phyloP scores from a whole-genome alignment of 2,797 vertebrate genomes.

The Carduelis carduelis region DNA sequence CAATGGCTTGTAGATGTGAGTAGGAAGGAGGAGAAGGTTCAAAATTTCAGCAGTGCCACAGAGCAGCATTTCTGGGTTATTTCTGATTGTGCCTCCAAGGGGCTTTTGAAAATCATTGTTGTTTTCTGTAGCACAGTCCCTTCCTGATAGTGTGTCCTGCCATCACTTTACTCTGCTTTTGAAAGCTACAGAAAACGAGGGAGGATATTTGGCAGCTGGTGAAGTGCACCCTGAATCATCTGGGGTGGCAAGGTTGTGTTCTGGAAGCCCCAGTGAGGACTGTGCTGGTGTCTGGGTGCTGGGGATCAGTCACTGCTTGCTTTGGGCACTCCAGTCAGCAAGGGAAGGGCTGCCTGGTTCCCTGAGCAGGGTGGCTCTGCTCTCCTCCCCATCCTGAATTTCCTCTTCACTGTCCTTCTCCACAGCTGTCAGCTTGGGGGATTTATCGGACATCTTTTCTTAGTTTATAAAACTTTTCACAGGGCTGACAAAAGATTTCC shows the following conservation, averaged over 20 bases:
- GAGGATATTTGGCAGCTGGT: background rate
- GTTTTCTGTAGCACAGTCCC: background rate
- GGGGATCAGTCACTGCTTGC: background rate
- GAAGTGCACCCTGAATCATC: background rate
- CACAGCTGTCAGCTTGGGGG: background rate
- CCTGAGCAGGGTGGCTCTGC: background rate
- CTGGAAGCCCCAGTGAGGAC: background rate
- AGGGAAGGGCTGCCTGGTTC: rapidly evolving
- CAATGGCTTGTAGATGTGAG: background rate
- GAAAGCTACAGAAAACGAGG: background rate
- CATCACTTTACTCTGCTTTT: background rate
- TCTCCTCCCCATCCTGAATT: background rate
- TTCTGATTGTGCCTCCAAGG: background rate
- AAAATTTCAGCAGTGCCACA: background rate
- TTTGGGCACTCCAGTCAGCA: rapidly evolving
- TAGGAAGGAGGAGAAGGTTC: background rate
- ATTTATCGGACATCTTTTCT: background rate
- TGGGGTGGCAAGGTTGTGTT: background rate
- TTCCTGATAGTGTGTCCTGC: background rate
- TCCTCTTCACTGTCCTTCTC: rapidly evolving
- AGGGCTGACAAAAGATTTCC: background rate
- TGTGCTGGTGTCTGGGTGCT: background rate
- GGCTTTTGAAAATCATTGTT: background rate
- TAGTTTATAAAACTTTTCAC: background rate
- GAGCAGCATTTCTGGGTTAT: background rate